A percentile compares a stretch with the other conserved stretches of the same genome.
Conservation (phyloP, 2,888 invertebrate species). For the Caenorhabditis doughertyi region DNA sequence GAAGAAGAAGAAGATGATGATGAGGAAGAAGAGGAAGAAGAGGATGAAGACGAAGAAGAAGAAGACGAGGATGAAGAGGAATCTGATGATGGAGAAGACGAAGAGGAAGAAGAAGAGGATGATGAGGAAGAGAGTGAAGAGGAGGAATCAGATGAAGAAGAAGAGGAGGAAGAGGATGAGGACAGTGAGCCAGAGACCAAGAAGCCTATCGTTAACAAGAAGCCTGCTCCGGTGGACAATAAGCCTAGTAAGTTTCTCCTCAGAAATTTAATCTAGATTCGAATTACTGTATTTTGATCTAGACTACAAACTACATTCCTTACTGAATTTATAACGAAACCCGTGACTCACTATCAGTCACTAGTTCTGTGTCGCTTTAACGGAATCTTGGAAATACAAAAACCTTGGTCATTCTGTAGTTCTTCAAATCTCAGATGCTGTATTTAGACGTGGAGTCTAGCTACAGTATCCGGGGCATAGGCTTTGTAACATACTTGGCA, state of each 20-base stretch:
- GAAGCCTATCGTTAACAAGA: conserved; percentile 17
- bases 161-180: conserved; percentile 69
- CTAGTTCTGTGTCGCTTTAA: too few species aligned
- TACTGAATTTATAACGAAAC: too few species aligned
- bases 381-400: too few species aligned
- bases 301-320: too few species aligned
- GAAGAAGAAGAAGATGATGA: conserved; percentile 75
- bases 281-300: too few species aligned
- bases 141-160: conserved; percentile 49
- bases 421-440: too few species aligned
- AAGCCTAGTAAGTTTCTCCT: conserved; percentile 11
- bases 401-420: too few species aligned
- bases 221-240: neutral
- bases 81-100: conserved; percentile 51
- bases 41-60: conserved; percentile 65
- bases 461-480: too few species aligned
- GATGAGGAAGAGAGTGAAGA: conserved; percentile 70
- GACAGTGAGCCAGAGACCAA: conserved; percentile 44
- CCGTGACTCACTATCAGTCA: too few species aligned
- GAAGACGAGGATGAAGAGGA: conserved; percentile 58
- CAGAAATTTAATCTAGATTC: too few species aligned
- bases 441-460: too few species aligned
- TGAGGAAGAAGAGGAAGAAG: conserved; percentile 73
- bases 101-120: conserved; percentile 61
- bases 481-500: too few species aligned